A percentile compares a stretch with the other conserved stretches of the same genome.
Conservation (phyloP, 2,113 vertebrate species). For the Muntiacus muntjak region DNA sequence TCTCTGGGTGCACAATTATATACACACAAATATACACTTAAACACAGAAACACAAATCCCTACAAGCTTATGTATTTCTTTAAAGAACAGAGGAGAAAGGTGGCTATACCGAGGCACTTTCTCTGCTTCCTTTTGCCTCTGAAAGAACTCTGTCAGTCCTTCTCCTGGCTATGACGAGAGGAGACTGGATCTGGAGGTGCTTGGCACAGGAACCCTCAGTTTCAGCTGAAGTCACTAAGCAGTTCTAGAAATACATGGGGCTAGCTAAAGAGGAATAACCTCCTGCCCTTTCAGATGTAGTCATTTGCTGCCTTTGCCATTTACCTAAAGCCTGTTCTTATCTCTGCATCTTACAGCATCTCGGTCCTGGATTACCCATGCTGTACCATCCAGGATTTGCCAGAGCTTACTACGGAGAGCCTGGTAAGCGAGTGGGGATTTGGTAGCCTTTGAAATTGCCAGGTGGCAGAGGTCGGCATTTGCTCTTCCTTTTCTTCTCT, state of each 20-base stretch:
- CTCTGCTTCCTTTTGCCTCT: neutral
- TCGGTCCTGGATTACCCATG: conserved; percentile 93
- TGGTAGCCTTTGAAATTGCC: neutral
- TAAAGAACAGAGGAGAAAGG: conserved; percentile 13
- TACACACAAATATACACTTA: neutral
- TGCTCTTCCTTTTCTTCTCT: conserved; percentile 3
- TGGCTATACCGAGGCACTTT: neutral
- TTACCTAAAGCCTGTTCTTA: neutral
- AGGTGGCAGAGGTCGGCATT: conserved; percentile 23
- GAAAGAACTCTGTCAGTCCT: neutral
- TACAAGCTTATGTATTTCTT: neutral
- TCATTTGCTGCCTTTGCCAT: neutral
- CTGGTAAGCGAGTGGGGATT: conserved; percentile 86
- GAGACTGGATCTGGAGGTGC: neutral
- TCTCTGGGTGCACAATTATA: neutral
- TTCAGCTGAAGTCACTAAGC: conserved; percentile 25
- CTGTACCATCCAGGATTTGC: conserved; percentile 92
- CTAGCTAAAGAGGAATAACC: neutral
- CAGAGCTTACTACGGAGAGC: conserved; percentile 95
- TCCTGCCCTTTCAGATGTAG: conserved; percentile 10
- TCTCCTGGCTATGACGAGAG: neutral
- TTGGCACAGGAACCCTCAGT: neutral
- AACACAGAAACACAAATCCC: neutral
- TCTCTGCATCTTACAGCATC: conserved; percentile 83
- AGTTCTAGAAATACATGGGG: neutral